phyloP scores from a whole-genome alignment of 2,888 invertebrate genomes.

The Oxyteleia sp. region DNA sequence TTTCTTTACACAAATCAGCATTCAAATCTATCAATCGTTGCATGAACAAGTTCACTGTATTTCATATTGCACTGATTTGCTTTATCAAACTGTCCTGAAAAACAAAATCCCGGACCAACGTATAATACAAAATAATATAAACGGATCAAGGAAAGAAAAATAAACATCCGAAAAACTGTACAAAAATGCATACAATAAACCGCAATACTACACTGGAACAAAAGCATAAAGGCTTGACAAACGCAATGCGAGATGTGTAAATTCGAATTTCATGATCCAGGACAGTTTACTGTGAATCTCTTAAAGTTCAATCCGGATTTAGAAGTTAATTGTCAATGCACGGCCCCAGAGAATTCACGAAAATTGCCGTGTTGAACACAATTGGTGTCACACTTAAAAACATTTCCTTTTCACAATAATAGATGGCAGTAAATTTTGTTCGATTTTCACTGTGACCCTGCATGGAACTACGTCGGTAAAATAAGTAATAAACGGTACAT shows the following conservation, averaged over 20 bases:
- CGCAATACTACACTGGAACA: no score
- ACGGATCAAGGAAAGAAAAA: no score
- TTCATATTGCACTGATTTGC: slow-evolving; percentile 57
- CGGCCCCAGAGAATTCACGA: slow-evolving; percentile 18
- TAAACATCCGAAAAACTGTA: no score
- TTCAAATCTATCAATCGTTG: slow-evolving; percentile 47
- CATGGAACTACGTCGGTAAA: slow-evolving; percentile 25
- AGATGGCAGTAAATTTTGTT: slow-evolving; percentile 38
- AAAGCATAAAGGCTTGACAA: no score
- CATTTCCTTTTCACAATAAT: neutral
- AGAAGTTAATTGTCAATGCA: slow-evolving; percentile 17
- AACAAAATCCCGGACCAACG: slow-evolving; percentile 10
- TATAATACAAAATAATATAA: neutral
- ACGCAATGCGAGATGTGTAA: no score
- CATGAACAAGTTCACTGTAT: slow-evolving; percentile 53
- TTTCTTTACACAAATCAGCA: slow-evolving; percentile 54
- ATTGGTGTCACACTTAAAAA: slow-evolving; percentile 8
- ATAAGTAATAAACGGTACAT: slow-evolving; percentile 22
- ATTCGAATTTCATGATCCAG: slow-evolving; percentile 20
- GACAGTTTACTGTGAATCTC: slow-evolving; percentile 24
- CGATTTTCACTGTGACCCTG: slow-evolving; percentile 5
- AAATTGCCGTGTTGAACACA: neutral
- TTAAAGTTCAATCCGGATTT: slow-evolving; percentile 18
- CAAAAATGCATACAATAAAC: no score
- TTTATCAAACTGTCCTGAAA: slow-evolving; percentile 44